A percentile compares a stretch with the other conserved stretches of the same genome.
These are phyloP conservation scores for Buceros bicornis DNA, from an alignment of 2,797 vertebrate genomes.

Conservation along the genomic window DNA sequence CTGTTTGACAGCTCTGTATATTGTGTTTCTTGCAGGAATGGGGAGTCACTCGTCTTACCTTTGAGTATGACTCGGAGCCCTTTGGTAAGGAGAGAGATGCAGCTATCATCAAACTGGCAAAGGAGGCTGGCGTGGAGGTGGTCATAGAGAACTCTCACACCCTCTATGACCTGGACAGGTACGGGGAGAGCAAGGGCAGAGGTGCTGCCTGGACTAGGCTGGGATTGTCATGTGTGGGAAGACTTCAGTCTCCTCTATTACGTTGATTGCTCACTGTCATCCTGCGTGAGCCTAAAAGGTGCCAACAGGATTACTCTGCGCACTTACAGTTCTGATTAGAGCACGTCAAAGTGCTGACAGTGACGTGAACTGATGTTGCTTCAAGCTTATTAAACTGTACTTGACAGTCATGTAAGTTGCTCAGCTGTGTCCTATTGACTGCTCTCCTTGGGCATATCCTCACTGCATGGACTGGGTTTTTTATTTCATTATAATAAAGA, in stretches of 20 bases:
- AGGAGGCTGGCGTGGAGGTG: conserved; percentile 94
- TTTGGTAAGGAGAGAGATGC: conserved; percentile 95
- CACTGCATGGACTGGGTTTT: background rate
- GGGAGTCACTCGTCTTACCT: conserved; percentile 92
- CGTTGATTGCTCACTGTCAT: background rate
- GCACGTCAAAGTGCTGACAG: background rate
- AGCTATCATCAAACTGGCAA: conserved; percentile 94
- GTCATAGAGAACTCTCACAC: conserved; percentile 93
- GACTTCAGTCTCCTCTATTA: background rate
- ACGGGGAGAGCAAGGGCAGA: conserved; percentile 5
- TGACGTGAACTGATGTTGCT: conserved; percentile 33
- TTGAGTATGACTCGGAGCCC: conserved; percentile 95
- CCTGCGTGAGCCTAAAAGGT: background rate
- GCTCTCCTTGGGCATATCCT: conserved; percentile 8
- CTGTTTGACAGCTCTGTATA: background rate
- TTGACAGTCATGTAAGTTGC: background rate
- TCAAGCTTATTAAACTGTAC: conserved; percentile 36
- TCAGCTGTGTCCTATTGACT: conserved; percentile 6
- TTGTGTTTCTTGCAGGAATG: conserved; percentile 86
- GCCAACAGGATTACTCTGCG: conserved; percentile 16
- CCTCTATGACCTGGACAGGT: conserved; percentile 95
- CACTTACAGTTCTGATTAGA: background rate
- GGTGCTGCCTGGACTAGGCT: background rate
- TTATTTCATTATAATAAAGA: background rate
- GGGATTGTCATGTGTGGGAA: background rate